A percentile compares a stretch with the other conserved stretches of the same genome.
These are phyloP conservation scores for Emys orbicularis DNA, from an alignment of 2,797 vertebrate species.

Conservation along the genomic window DNA sequence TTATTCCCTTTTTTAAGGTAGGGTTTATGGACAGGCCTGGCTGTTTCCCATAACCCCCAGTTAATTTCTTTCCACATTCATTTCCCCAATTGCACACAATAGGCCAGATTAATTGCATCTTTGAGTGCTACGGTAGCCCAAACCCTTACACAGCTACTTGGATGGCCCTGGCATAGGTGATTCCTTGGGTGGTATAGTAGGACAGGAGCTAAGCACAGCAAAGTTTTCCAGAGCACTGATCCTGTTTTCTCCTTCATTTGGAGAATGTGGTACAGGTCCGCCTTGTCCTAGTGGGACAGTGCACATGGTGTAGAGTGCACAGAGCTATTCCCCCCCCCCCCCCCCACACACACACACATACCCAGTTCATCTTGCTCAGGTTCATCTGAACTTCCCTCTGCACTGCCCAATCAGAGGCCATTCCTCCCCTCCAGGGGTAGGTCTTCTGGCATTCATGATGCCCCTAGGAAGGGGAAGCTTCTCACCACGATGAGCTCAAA, in stretches of 20 bases:
- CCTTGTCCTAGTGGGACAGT: neutral
- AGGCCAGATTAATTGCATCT: neutral
- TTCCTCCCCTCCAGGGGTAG: neutral
- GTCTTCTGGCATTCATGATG: neutral
- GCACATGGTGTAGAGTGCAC: neutral
- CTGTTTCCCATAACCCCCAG: neutral
- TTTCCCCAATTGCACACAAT: neutral
- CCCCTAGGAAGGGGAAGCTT: neutral
- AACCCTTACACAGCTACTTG: neutral
- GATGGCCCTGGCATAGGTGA: neutral
- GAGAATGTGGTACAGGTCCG: neutral
- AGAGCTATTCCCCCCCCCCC: fast-evolving
- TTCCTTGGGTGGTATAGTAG: neutral
- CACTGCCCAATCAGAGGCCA: neutral
- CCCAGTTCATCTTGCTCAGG: neutral
- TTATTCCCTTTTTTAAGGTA: neutral
- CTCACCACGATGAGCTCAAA: neutral
- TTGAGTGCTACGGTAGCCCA: neutral
- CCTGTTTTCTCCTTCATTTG: neutral
- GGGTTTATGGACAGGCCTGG: neutral
- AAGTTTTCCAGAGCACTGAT: neutral
- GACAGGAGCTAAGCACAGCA: neutral
- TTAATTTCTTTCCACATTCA: neutral
- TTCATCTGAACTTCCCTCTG: neutral
- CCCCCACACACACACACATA: neutral